phyloP scores from a whole-genome alignment of 2,888 invertebrate species.

The Pollenia angustigena region DNA sequence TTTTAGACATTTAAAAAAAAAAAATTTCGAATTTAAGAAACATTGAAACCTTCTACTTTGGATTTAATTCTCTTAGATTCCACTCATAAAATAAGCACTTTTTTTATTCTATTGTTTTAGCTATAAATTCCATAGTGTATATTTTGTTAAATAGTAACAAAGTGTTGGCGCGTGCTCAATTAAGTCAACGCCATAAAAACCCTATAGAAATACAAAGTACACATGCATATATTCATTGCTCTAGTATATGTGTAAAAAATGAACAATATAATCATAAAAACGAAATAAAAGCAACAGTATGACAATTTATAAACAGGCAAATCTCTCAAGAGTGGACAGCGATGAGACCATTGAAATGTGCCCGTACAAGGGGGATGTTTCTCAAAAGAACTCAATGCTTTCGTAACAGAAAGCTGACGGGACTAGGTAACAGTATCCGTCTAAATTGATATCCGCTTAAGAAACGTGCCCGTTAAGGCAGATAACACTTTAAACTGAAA shows the following conservation, averaged over 20 bases:
- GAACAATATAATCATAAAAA: constrained; percentile 2
- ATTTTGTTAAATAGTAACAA: constrained; percentile 75
- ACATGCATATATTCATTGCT: background rate
- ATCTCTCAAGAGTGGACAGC: too few relatives aligned
- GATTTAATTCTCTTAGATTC: constrained; percentile 4
- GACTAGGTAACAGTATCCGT: too few relatives aligned
- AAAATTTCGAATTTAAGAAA: too few relatives aligned
- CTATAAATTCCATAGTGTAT: constrained; percentile 58
- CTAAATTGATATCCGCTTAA: too few relatives aligned
- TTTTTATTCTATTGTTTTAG: constrained; percentile 18
- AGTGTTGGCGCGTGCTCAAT: constrained; percentile 79
- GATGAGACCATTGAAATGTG: too few relatives aligned
- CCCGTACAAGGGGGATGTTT: too few relatives aligned
- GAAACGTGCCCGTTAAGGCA: too few relatives aligned
- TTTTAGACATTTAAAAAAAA: too few relatives aligned
- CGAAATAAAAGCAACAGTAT: constrained; percentile 43
- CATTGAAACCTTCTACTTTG: too few relatives aligned
- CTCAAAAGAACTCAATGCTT: too few relatives aligned
- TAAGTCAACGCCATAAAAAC: constrained; percentile 67
- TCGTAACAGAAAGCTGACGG: too few relatives aligned
- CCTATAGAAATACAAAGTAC: constrained; percentile 1
- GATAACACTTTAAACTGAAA: too few relatives aligned
- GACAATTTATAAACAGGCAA: background rate
- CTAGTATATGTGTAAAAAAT: background rate
- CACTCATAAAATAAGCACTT: background rate